Conservation (phyloP, 2,888 invertebrate species). For the Siphlonurus alternatus region DNA sequence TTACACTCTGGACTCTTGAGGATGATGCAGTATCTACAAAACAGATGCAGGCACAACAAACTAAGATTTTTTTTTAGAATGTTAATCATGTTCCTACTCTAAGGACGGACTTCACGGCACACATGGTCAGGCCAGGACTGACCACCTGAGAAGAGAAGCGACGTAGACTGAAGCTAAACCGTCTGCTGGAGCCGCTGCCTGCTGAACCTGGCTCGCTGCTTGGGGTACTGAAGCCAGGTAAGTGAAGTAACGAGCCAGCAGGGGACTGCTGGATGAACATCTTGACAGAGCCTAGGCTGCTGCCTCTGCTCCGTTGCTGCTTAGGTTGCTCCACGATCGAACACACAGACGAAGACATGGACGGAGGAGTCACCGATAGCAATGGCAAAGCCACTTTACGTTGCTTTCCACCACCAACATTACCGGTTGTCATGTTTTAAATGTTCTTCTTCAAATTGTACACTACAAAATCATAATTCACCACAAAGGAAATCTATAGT, state of each 20-base stretch:
- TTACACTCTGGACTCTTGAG: too few species aligned
- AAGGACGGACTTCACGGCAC: not conserved
- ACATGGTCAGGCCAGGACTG: not conserved
- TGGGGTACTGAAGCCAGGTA: not conserved
- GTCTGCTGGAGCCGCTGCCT: not conserved
- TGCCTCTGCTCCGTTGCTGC: not conserved
- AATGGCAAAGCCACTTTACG: not conserved
- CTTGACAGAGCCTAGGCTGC: not conserved
- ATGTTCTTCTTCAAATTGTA: too few species aligned
- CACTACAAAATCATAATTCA: too few species aligned
- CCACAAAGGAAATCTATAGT: too few species aligned
- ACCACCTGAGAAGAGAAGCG: slow-evolving; percentile 1
- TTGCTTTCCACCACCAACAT: not conserved
- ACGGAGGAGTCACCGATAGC: not conserved
- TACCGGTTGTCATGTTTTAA: not conserved
- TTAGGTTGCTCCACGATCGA: not conserved
- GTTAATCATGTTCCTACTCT: not conserved
- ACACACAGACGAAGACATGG: not conserved
- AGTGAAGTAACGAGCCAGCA: not conserved
- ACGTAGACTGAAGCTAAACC: not conserved
- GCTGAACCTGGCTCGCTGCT: not conserved
- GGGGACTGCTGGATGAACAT: not conserved
- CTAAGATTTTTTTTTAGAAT: too few species aligned
- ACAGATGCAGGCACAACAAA: too few species aligned
- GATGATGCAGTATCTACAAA: too few species aligned